Base-by-base conservation (phyloP, 2,888 invertebrate species). In the Cephus rjabovi region DNA sequence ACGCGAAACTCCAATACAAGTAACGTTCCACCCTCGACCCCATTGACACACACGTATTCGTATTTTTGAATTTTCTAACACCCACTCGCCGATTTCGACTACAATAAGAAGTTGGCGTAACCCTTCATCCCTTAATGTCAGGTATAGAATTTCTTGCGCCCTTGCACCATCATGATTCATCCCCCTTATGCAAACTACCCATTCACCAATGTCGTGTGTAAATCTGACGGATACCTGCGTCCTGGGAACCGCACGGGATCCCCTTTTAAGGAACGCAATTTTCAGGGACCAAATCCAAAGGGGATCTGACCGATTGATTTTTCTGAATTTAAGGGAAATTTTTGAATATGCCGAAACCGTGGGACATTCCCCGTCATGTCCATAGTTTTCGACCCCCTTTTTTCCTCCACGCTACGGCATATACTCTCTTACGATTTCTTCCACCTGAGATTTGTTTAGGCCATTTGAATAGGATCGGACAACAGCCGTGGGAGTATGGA, bases 131-230 rank as follows among this genome's bases (percentile, higher is more conserved):
- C 75, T 37, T n/a, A 56, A 56, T 23, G 56, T 56, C 83, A 86
- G 82, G 82, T 82, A 83, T 75, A 77, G 56, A 69, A 73, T 78
- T 75, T n/a, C 71, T 35, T 75, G 69, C 34, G 80, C 79, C 75
- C 79, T 75, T 75, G 78, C 76, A 68, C 76, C 79, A 76, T 74
- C 71, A 34, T 40, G 69, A 56, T 71, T 73, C 73, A 68, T 31
- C 76, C 78, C 83, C 87, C 89, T 88, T 89, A 89, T 88, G 89
- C 87, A 89, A 89, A 89, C 85, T 83, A 80, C 85, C 56, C 83
- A 86, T 87, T 88, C 84, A 86, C 87, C 87, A 86, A 87, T 85
- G 56, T 56, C 56, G 56, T 23, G 23, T 9, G 56, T 81, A 79
- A 80, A 69, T 75, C 77, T 80, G 80, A 79, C 79, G 81, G 80